A percentile compares a stretch with the other conserved stretches of the same genome.
phyloP scores from a whole-genome alignment of 1,140 invertebrate species.

The Yoshiicerus persimilis region DNA sequence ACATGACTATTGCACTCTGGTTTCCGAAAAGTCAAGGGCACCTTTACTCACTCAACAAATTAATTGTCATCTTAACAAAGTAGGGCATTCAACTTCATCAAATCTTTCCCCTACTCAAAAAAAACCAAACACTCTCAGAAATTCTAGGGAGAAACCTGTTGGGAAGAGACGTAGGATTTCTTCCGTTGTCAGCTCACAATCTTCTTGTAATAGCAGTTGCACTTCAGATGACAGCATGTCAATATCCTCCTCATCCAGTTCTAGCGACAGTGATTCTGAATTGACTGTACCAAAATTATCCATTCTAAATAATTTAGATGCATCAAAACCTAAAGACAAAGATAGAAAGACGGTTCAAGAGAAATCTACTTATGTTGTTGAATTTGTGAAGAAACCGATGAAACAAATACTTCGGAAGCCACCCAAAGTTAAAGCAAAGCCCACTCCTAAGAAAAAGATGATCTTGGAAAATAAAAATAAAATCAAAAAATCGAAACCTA shows the following conservation, averaged over 20 bases:
- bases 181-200: slow-evolving; percentile 58
- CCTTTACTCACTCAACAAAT: neutral
- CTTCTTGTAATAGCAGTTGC: slow-evolving; percentile 75
- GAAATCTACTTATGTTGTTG: neutral
- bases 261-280: neutral
- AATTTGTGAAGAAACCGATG: neutral
- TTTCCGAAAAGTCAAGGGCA: neutral
- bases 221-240: no score
- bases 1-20: slow-evolving; percentile 32
- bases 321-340: neutral
- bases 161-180: slow-evolving; percentile 31
- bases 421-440: neutral
- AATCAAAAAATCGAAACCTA: slow-evolving; percentile 61
- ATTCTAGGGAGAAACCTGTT: no score
- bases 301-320: neutral
- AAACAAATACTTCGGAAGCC: neutral
- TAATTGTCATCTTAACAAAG: neutral
- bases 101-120: neutral
- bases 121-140: no score
- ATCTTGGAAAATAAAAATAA: no score
- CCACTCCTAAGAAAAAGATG: slow-evolving; percentile 26
- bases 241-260: no score
- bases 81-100: neutral
- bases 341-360: neutral
- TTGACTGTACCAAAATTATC: neutral